Base-by-base conservation (phyloP, 1,140 invertebrate genomes). In the Tetramorium parvispinum region DNA sequence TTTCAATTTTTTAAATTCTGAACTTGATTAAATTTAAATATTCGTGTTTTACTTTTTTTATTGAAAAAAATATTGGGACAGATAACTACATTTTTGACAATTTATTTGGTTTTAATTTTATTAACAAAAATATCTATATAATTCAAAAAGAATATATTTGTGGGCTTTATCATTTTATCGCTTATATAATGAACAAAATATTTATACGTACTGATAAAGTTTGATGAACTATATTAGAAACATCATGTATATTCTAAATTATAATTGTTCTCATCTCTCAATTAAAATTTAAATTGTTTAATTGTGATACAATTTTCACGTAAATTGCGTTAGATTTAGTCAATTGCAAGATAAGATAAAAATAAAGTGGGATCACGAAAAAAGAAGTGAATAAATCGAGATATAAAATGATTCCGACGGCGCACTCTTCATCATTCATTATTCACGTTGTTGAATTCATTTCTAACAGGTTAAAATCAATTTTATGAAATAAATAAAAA, bases 261-360 rank as follows among this genome's bases (percentile, higher is more conserved):
- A 77, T 27, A 77, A 27, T 24, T 51, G 13, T 3, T 79, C 55
- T 68, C 8, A 53, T 55, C 16, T 7, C 3, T 66, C 3, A 24
- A 40, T 65, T 49, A 51, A 51, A 10, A 65, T 53, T 66, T 40
- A 68, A 53, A 68, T 77, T 13, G 21, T 21, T 43, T 32, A 79
- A 79, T 68, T 79, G 18, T 77, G 18, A 46, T 77, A 65, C 16
- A 82, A 71, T 71, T 82, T 71, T 1, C 37, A 46, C 21, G 46
- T 68, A 79, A 79, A 32, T 65, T 46, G 21, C 46, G 59, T 79
- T 78, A 55, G 16, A 73, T 32, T 53, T 51, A 63, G n/a, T 32
- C 24, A 73, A 46, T 21, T 79, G 27, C 37, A 37, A 85, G 61
- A 79, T 85, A 79, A 85, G 24, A 79, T 81, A 85, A 81, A 79